Conservation (phyloP, 2,113 vertebrate species). For the Nothocercus julius region DNA sequence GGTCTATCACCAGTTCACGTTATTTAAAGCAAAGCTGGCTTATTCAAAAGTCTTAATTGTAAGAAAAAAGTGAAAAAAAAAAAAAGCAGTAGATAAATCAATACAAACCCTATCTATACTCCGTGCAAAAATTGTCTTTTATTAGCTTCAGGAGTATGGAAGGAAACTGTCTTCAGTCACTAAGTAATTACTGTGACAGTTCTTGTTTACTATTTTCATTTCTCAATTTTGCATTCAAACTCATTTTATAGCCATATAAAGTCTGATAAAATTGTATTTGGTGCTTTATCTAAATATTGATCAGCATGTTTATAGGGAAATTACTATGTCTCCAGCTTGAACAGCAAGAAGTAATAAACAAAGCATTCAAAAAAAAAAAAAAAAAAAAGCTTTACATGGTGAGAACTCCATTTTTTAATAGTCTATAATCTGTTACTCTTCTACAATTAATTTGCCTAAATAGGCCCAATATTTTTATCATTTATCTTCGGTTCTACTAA, state of each 20-base stretch:
- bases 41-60: constrained; percentile 5
- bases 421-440: constrained; percentile 25
- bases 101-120: neutral
- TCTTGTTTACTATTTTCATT: constrained; percentile 50
- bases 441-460: constrained; percentile 38
- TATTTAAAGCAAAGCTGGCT: constrained; percentile 11
- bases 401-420: constrained; percentile 16
- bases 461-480: neutral
- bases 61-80: neutral
- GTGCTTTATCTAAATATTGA: constrained; percentile 70
- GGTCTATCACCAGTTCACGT: neutral
- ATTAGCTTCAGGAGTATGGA: neutral
- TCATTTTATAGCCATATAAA: constrained; percentile 47
- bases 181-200: constrained; percentile 29
- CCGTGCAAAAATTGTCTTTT: neutral
- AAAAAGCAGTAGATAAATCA: neutral
- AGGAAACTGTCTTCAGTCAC: constrained; percentile 2
- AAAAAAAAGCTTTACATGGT: neutral
- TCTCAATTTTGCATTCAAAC: constrained; percentile 56
- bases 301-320: constrained; percentile 38
- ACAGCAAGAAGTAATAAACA: constrained; percentile 29
- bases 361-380: neutral
- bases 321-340: constrained; percentile 36
- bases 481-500: neutral
- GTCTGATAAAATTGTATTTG: constrained; percentile 49